These are phyloP conservation scores for Cettia cetti DNA, from an alignment of 2,113 vertebrate genomes.

Conservation along the genomic window DNA sequence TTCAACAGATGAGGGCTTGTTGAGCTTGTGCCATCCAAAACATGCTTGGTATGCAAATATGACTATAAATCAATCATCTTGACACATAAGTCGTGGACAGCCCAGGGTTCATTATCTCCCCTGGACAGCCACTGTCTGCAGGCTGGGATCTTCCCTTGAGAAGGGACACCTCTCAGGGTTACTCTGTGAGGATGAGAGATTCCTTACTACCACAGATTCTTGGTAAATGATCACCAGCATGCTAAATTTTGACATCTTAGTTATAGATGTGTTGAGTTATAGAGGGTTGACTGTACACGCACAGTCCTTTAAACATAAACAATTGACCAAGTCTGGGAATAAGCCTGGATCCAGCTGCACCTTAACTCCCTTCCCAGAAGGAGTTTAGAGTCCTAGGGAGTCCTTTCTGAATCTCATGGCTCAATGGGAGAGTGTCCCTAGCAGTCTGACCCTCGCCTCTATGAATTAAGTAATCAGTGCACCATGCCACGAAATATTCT, in stretches of 20 bases:
- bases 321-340: background rate
- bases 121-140: rapidly evolving
- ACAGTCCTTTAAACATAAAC: background rate
- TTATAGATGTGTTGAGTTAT: background rate
- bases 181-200: background rate
- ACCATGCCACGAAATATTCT: background rate
- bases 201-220: background rate
- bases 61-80: background rate
- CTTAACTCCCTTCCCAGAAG: background rate
- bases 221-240: background rate
- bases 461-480: background rate
- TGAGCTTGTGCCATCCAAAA: background rate
- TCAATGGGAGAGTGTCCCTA: background rate
- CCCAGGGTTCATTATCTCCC: background rate
- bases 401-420: background rate
- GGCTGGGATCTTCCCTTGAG: background rate
- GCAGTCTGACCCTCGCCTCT: background rate
- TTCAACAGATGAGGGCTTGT: background rate
- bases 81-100: background rate
- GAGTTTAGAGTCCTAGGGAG: background rate
- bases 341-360: background rate
- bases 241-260: background rate
- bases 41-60: background rate
- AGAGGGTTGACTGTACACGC: no score
- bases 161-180: background rate